Evolutionary conservation across 1,140 invertebrate genomes (phyloP), one percentile per base, ranked within the genome.

Genomic region (Caenorhabditis tropicalis): DNA sequence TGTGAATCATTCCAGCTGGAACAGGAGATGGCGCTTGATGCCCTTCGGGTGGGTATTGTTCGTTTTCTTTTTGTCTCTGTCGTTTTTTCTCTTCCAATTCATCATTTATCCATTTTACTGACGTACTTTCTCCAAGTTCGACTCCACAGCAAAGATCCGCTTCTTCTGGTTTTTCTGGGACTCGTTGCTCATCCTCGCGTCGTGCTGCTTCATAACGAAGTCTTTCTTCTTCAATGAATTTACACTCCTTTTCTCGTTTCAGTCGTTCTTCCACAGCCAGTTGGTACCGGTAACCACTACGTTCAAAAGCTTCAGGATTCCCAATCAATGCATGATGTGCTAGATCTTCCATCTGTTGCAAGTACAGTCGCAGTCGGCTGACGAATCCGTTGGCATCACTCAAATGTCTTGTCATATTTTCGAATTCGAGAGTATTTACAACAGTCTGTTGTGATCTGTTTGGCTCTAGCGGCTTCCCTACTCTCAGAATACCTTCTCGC

Each of bases 341-440:
- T 7, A 81, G 24, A 31, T 51, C 79, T 24, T 53, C 79, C 79
- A 81, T 36, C 53, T 81, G 79, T 51, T 51, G 79, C 10, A 81
- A 81, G 24, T 39, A 81, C 9, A 81, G 9, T 15, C 79, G 79
- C 7, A 56, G 48, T 51, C 36, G 51, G 24, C 21, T 81, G 6
- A 56, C 48, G 24, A 56, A 81, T 33, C 65, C 65, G 24, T 74
- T 43, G 10, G 12, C 19, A 43, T 74, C 65, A 15, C n/a, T 74
- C 36, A 74, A 21, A 60, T 60, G 24, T 60, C 31, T 51, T n/a
- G 46, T 81, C 49, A 49, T 56, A 16, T 81, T 81, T 10, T 81
- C 79, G 15, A 81, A 81, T n/a, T 81, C 49, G 10, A 19, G 24
- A 31, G 49, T 81, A 16, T 31, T 33, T 2, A 21, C n/a, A 0